Conservation (phyloP, 1,140 invertebrate genomes). For the Aricia agestis region DNA sequence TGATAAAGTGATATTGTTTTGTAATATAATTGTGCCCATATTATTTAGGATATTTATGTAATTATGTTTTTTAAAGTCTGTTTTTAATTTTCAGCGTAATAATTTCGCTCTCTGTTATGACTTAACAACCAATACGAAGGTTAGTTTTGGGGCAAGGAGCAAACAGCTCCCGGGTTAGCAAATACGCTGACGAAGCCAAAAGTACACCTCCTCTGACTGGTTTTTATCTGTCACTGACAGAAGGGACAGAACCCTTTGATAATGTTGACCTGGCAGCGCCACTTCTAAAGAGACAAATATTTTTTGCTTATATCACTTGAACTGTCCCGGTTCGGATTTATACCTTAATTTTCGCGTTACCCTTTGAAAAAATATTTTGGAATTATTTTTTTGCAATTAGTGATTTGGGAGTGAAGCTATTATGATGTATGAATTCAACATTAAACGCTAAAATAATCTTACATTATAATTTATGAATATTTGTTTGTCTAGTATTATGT, state of each 20-base stretch:
- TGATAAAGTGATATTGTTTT: too few relatives aligned
- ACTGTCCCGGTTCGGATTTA: neutral
- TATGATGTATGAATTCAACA: too few relatives aligned
- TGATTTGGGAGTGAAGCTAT: too few relatives aligned
- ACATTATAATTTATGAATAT: too few relatives aligned
- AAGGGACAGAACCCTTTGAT: slow-evolving; percentile 56
- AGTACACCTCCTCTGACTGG: slow-evolving; percentile 54
- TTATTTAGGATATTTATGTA: too few relatives aligned
- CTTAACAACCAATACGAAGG: slow-evolving; percentile 37
- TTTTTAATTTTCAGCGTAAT: neutral
- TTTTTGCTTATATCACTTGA: slow-evolving; percentile 10
- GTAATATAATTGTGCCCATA: too few relatives aligned
- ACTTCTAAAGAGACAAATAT: slow-evolving; percentile 19
- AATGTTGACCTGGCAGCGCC: slow-evolving; percentile 42
- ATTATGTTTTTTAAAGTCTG: too few relatives aligned
- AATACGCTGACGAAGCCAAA: slow-evolving; percentile 68
- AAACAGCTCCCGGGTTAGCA: slow-evolving; percentile 67
- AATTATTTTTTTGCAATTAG: too few relatives aligned
- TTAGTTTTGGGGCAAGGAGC: slow-evolving; percentile 65
- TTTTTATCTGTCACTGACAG: slow-evolving; percentile 66
- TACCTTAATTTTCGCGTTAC: neutral
- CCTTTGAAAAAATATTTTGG: too few relatives aligned
- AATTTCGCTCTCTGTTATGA: slow-evolving; percentile 16
- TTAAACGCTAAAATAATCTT: too few relatives aligned
- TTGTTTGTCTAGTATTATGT: too few relatives aligned